Conservation (phyloP, 2,888 invertebrate species). For the Willowsia nigromaculata region DNA sequence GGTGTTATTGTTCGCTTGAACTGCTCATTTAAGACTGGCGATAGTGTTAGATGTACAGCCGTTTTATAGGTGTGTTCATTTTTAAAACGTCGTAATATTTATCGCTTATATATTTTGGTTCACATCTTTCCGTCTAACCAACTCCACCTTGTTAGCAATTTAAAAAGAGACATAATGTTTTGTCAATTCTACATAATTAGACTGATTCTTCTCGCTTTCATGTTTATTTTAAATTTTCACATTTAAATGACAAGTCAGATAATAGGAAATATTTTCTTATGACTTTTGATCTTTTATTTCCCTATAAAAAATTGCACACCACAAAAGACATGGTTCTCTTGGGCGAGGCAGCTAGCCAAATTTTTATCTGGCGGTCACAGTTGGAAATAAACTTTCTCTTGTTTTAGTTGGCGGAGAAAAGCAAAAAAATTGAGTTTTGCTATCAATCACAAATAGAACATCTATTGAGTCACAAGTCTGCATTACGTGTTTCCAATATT, state of each 20-base stretch:
- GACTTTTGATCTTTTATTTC: neutral
- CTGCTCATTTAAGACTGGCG: neutral
- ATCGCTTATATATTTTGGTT: neutral
- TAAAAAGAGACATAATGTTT: too few relatives aligned
- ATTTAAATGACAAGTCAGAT: conserved; percentile 12
- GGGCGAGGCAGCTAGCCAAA: conserved; percentile 11
- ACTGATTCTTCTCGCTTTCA: neutral
- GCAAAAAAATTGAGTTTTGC: conserved; percentile 24
- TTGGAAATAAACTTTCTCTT: conserved; percentile 52
- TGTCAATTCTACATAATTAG: neutral
- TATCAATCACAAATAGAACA: conserved; percentile 33
- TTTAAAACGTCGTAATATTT: too few relatives aligned
- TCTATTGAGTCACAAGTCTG: neutral
- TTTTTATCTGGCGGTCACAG: neutral
- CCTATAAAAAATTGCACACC: neutral
- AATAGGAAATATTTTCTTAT: neutral
- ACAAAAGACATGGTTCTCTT: neutral
- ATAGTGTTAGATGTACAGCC: too few relatives aligned
- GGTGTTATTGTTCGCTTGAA: neutral
- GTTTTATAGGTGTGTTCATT: too few relatives aligned
- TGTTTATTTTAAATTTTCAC: neutral
- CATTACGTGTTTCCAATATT: conserved; percentile 22
- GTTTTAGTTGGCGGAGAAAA: conserved; percentile 65
- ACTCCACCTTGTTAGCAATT: conserved; percentile 17
- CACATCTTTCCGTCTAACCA: neutral